Evolutionary conservation across 2,797 vertebrate genomes (phyloP).

Genomic region (Distichodus sexfasciatus): DNA sequence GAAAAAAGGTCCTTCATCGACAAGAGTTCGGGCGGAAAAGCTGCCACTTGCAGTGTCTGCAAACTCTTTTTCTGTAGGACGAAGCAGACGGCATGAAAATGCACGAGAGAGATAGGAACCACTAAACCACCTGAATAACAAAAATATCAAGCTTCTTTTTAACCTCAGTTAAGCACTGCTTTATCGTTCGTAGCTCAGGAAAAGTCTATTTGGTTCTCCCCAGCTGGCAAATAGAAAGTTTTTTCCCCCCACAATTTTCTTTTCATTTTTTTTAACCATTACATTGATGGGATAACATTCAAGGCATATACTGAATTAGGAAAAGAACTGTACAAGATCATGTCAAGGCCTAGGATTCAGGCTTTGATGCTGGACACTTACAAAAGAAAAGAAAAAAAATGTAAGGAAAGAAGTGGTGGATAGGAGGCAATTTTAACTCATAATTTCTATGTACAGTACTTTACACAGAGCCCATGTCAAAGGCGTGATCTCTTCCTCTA

Average conservation of each 20-base stretch:
- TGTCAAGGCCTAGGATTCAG: constrained; percentile 67
- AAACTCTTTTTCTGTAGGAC: constrained; percentile 19
- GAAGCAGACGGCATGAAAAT: constrained; percentile 36
- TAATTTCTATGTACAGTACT: constrained; percentile 52
- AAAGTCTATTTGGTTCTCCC: constrained; percentile 48
- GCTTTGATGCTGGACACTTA: constrained; percentile 54
- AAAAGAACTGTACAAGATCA: constrained; percentile 75
- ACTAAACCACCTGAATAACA: constrained; percentile 46
- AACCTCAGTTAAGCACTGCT: constrained; percentile 23
- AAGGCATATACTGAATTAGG: constrained; percentile 75
- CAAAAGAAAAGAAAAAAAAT: constrained; percentile 54
- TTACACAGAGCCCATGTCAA: constrained; percentile 27
- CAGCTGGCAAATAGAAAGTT: constrained; percentile 45
- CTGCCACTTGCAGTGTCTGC: constrained; percentile 54
- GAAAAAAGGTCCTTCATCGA: constrained; percentile 14
- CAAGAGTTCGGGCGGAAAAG: constrained; percentile 22
- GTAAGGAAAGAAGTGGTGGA: constrained; percentile 41
- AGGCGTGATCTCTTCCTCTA: not conserved
- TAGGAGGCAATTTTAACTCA: constrained; percentile 49
- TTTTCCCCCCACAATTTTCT: constrained; percentile 15
- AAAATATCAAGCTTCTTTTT: constrained; percentile 45
- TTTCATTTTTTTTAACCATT: constrained; percentile 18
- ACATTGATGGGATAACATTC: constrained; percentile 69
- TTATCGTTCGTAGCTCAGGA: constrained; percentile 34
- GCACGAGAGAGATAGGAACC: constrained; percentile 46